phyloP scores from a whole-genome alignment of 1,140 invertebrate genomes.

The Hylaeus anthracinus region DNA sequence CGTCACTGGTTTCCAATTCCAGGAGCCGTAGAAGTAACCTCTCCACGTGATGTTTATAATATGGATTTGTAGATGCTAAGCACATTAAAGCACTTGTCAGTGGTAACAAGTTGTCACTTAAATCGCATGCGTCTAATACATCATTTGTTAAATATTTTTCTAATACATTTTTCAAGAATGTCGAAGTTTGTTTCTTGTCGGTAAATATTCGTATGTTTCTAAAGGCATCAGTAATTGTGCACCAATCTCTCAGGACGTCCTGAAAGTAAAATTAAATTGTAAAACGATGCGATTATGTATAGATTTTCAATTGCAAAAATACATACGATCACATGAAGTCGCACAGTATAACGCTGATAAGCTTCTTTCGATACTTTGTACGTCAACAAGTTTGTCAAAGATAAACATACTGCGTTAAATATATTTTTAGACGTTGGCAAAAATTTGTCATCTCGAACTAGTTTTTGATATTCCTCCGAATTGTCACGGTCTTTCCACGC shows the following conservation, averaged over 20 bases:
- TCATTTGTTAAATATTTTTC: slow-evolving; percentile 67
- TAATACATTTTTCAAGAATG: slow-evolving; percentile 57
- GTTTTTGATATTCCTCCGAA: slow-evolving; percentile 51
- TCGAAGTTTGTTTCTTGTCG: slow-evolving; percentile 43
- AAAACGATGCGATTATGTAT: neutral
- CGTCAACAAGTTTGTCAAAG: slow-evolving; percentile 64
- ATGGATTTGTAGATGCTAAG: slow-evolving; percentile 40
- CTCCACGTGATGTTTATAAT: slow-evolving; percentile 37
- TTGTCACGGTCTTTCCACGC: slow-evolving; percentile 34
- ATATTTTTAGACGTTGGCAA: slow-evolving; percentile 40
- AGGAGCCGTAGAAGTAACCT: slow-evolving; percentile 61
- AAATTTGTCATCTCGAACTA: slow-evolving; percentile 38
- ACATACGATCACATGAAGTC: slow-evolving; percentile 69
- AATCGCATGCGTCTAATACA: slow-evolving; percentile 35
- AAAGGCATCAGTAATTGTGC: slow-evolving; percentile 37
- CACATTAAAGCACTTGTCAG: slow-evolving; percentile 58
- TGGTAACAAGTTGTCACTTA: slow-evolving; percentile 50
- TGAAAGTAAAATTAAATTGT: slow-evolving; percentile 40
- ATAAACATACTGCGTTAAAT: slow-evolving; percentile 58
- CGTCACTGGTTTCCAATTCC: slow-evolving; percentile 49
- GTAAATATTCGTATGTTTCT: slow-evolving; percentile 54
- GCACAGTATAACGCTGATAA: slow-evolving; percentile 69
- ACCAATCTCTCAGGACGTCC: slow-evolving; percentile 62
- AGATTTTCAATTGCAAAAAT: slow-evolving; percentile 3
- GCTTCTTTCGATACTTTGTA: slow-evolving; percentile 70